A percentile compares a stretch with the other conserved stretches of the same genome.
Evolutionary conservation across 2,888 invertebrate genomes (phyloP).

Genomic region (Plusia festucae): DNA sequence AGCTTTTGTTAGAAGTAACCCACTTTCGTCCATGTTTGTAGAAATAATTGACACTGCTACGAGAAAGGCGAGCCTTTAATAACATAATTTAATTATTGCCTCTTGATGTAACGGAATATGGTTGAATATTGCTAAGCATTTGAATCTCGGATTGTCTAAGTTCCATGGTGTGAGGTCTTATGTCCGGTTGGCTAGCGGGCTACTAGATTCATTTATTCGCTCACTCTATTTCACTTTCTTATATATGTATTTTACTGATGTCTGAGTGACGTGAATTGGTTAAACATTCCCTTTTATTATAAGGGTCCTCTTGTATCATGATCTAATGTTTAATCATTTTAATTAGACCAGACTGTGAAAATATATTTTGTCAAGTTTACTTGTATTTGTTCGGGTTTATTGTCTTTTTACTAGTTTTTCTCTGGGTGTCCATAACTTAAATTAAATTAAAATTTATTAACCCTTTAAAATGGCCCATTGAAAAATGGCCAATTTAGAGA

Average conservation of each 20-base stretch:
- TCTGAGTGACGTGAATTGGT: too few species aligned
- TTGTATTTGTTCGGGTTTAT: background rate
- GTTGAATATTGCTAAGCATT: conserved; percentile 54
- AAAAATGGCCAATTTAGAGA: too few species aligned
- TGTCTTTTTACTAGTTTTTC: background rate
- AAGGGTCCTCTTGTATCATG: too few species aligned
- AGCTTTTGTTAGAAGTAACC: conserved; percentile 68
- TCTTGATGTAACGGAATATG: conserved; percentile 49
- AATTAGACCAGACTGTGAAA: conserved; percentile 3
- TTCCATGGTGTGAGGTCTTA: conserved; percentile 47
- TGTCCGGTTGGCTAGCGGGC: conserved; percentile 62
- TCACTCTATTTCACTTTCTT: conserved; percentile 52
- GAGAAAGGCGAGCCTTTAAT: conserved; percentile 73
- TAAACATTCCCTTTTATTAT: too few species aligned
- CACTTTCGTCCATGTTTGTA: conserved; percentile 75
- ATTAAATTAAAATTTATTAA: too few species aligned
- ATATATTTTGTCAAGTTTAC: background rate
- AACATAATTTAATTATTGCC: conserved; percentile 54
- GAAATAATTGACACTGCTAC: conserved; percentile 75
- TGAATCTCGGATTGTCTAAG: conserved; percentile 42
- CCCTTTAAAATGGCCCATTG: background rate
- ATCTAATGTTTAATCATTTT: too few species aligned
- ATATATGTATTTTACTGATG: conserved; percentile 14
- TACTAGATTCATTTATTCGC: conserved; percentile 64
- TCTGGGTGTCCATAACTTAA: too few species aligned